Percentiles rank a stretch among this genome's conserved stretches.
These are phyloP conservation scores for Catocala fraxini DNA, from an alignment of 2,888 invertebrate species.

Conservation along the genomic window DNA sequence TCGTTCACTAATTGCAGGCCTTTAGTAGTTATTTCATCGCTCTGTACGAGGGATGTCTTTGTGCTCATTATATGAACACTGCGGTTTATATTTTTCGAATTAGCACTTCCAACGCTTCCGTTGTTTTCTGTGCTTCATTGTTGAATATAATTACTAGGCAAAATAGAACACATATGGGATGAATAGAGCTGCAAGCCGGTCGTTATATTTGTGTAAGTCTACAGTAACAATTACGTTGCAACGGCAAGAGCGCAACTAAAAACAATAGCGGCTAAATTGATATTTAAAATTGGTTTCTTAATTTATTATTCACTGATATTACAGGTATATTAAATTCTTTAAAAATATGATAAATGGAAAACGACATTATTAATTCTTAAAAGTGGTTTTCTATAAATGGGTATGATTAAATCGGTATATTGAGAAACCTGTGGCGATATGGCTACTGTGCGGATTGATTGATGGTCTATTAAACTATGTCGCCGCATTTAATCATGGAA, in stretches of 20 bases:
- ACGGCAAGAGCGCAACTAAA: not conserved
- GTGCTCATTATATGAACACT: slow-evolving; percentile 70
- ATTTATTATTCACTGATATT: slow-evolving; percentile 3
- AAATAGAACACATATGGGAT: slow-evolving; percentile 55
- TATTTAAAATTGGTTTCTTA: not conserved
- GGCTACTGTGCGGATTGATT: slow-evolving; percentile 9
- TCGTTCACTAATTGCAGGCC: slow-evolving; percentile 80
- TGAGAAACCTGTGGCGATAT: not conserved
- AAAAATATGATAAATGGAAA: slow-evolving; percentile 4
- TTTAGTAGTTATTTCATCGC: slow-evolving; percentile 81
- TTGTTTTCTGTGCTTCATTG: slow-evolving; percentile 73
- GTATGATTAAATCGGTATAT: not conserved
- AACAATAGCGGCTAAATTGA: not conserved
- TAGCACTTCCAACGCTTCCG: slow-evolving; percentile 83
- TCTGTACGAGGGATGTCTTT: slow-evolving; percentile 74
- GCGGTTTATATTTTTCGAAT: slow-evolving; percentile 86
- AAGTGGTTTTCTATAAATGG: slow-evolving; percentile 8
- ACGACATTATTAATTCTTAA: slow-evolving; percentile 3
- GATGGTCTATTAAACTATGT: slow-evolving; percentile 1
- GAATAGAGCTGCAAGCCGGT: slow-evolving; percentile 34
- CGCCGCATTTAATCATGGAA: not conserved
- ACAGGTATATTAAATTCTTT: not conserved
- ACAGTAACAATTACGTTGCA: slow-evolving; percentile 29
- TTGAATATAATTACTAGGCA: slow-evolving; percentile 69
- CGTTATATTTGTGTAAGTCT: slow-evolving; percentile 35